Conservation (phyloP, 2,888 invertebrate genomes). For the Pachymerium ferrugineum region DNA sequence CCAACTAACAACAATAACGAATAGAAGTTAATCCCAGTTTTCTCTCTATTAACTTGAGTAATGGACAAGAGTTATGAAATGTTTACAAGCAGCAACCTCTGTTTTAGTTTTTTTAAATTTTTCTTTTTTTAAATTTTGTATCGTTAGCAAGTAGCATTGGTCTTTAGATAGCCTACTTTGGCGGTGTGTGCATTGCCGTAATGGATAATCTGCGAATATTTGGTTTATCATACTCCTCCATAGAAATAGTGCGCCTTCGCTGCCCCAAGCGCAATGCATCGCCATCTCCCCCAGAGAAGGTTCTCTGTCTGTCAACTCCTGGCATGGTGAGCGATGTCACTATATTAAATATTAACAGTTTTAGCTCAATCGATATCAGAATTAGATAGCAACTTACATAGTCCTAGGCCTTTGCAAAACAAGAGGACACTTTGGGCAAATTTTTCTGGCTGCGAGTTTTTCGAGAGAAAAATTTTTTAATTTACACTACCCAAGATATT, state of each 20-base stretch:
- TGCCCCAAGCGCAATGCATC: constrained; percentile 43
- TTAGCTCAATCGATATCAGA: not conserved
- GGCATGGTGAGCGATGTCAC: constrained; percentile 75
- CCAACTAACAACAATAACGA: not conserved
- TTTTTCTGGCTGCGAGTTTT: constrained; percentile 68
- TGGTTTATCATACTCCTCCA: constrained; percentile 77
- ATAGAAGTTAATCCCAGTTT: not conserved
- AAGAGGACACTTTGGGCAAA: constrained; percentile 77
- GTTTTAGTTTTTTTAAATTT: too few species aligned
- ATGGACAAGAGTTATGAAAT: constrained; percentile 24
- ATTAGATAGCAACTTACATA: constrained; percentile 47
- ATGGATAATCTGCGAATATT: constrained; percentile 69
- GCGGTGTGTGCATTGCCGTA: constrained; percentile 44
- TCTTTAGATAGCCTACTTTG: not conserved
- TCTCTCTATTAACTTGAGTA: constrained; percentile 3
- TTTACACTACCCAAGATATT: not conserved
- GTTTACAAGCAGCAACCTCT: constrained; percentile 17
- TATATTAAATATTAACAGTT: constrained; percentile 38
- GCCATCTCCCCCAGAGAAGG: constrained; percentile 55
- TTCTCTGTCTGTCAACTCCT: constrained; percentile 67
- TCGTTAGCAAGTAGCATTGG: not conserved
- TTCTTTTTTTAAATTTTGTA: not conserved
- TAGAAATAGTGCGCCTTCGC: constrained; percentile 62
- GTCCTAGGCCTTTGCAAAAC: constrained; percentile 82
- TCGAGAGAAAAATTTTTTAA: not conserved